Evolutionary conservation across 2,888 invertebrate genomes (phyloP).

Genomic region (Tanypteryx hageni): DNA sequence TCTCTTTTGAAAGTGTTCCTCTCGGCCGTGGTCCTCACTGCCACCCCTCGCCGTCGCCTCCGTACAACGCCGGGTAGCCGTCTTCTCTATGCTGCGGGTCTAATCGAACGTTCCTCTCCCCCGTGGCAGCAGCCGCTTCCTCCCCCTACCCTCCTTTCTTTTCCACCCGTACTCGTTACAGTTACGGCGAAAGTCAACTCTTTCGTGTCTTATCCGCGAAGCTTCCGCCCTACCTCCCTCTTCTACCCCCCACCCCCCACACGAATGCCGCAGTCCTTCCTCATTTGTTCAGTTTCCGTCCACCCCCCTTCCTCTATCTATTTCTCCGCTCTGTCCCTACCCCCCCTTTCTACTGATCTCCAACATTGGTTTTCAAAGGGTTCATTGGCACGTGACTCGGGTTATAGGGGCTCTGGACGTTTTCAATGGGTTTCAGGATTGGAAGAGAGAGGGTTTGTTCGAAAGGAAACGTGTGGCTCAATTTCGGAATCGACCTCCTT

Average conservation of each 20-base stretch:
- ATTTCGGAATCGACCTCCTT: too few species aligned
- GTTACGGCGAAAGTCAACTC: too few species aligned
- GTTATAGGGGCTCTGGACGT: neutral
- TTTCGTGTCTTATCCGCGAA: too few species aligned
- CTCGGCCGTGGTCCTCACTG: neutral
- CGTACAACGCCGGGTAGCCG: neutral
- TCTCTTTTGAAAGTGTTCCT: neutral
- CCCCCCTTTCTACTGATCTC: neutral
- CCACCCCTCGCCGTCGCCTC: neutral
- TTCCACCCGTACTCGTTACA: too few species aligned
- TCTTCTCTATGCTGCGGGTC: neutral
- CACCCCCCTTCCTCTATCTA: neutral
- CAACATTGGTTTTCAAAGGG: neutral
- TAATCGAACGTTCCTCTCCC: neutral
- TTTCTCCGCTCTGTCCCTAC: too few species aligned
- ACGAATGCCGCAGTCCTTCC: neutral
- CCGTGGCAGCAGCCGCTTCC: neutral
- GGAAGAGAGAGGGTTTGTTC: too few species aligned
- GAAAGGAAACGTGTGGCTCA: too few species aligned
- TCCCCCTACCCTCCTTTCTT: too few species aligned
- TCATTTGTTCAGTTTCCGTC: neutral
- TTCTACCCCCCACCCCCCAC: neutral
- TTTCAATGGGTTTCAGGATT: neutral
- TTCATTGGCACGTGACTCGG: neutral
- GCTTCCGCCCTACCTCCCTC: too few species aligned